phyloP scores from a whole-genome alignment of 2,113 vertebrate genomes.

The Hiodon tergisus region DNA sequence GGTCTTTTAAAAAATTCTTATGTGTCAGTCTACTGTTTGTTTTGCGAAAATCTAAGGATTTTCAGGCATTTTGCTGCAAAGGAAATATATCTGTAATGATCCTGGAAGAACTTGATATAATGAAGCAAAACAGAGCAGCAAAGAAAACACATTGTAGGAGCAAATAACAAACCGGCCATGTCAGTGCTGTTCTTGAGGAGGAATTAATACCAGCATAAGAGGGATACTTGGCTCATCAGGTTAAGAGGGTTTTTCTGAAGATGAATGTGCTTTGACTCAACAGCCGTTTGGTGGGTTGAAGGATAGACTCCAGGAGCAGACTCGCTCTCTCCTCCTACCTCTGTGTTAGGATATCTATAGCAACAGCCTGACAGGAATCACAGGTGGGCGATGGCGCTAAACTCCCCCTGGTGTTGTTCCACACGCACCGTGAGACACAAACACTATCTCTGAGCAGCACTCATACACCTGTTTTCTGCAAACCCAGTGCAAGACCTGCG shows the following conservation, averaged over 20 bases:
- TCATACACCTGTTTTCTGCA: background rate
- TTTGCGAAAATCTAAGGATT: background rate
- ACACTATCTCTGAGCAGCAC: background rate
- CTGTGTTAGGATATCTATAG: slow-evolving; percentile 60
- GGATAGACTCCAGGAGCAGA: slow-evolving; percentile 43
- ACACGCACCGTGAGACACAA: background rate
- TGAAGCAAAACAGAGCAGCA: slow-evolving; percentile 25
- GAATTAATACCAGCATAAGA: slow-evolving; percentile 34
- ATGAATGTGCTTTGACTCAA: slow-evolving; percentile 50
- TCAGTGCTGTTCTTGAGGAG: slow-evolving; percentile 15
- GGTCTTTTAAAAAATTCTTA: background rate
- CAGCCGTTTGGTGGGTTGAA: slow-evolving; percentile 42
- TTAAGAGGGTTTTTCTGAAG: slow-evolving; percentile 34
- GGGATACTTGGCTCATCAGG: slow-evolving; percentile 61
- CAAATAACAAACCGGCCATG: slow-evolving; percentile 30
- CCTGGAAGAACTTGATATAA: slow-evolving; percentile 20
- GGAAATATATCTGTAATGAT: slow-evolving; percentile 9
- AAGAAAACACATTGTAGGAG: slow-evolving; percentile 34
- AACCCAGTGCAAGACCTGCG: background rate
- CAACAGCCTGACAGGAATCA: slow-evolving; percentile 58
- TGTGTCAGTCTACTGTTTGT: background rate
- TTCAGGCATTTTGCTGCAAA: background rate
- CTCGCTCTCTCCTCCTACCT: slow-evolving; percentile 43
- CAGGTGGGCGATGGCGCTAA: slow-evolving; percentile 59
- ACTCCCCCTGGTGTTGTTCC: slow-evolving; percentile 16